Evolutionary conservation across 2,113 vertebrate species (phyloP), one percentile per base, ranked within the genome.

Genomic region (Proteles cristata): DNA sequence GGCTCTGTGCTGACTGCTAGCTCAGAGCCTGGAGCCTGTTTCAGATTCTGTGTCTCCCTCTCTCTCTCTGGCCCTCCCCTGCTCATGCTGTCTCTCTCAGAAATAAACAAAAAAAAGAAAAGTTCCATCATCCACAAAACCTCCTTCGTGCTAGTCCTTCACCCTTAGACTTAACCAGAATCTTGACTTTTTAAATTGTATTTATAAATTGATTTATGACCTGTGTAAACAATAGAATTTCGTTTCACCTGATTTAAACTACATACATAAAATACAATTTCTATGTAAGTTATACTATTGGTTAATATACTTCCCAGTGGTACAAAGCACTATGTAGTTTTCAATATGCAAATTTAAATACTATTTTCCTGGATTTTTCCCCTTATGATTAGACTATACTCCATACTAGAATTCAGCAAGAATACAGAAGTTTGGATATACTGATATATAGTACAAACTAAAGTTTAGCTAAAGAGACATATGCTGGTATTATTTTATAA

Each of bases 241-340:
- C 68, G 4, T 95, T 95, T 89, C 86, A 65, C 33, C 39, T 80
- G 23, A 65, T 53, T 79, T 90, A 94, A 77, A 61, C 73, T 86
- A 65, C 9, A 50, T 48, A 35, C 12, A 65, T 85, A 85, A 79
- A 86, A 81, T 77, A 61, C 1, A 58, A 28, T 66, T 80, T 81
- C 3, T 55, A 6, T 53, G 4, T 31, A 90, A 90, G 1, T 43
- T 58, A 43, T 43, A 5, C 0, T 95, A 11, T 53, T 85, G 15
- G 14, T 80, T 90, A 81, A 31, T 28, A 68, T 48, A 15, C 11
- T 74, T 55, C 58, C 15, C 8, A 90, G 15, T 1, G 25, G 4
- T 68, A 87, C 8, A 86, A 76, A 61, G 71, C 23, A 43, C 9
- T 35, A 53, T 80, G 8, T 58, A 10, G 26, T 61, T 90, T 86